These are phyloP conservation scores for Cyaniris semiargus DNA, from an alignment of 2,888 invertebrate species.

Conservation along the genomic window DNA sequence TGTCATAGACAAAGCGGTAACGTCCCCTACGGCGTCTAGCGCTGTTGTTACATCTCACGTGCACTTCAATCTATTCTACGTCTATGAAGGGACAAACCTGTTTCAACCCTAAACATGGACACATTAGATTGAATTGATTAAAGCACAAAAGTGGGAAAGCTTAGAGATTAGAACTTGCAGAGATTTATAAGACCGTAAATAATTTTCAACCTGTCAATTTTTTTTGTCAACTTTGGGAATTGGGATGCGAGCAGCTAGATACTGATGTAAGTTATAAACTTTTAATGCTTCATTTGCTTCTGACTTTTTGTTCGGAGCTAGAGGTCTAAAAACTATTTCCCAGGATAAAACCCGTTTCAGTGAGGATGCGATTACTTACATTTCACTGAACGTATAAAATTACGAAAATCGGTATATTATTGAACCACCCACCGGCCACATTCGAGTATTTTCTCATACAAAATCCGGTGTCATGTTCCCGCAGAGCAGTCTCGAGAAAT, in stretches of 20 bases:
- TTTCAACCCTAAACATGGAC: constrained; percentile 48
- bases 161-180: constrained; percentile 4
- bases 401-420: constrained; percentile 57
- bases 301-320: not conserved
- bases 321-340: not conserved
- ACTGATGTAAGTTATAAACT: not conserved
- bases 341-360: constrained; percentile 58
- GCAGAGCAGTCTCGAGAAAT: constrained; percentile 40
- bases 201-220: not conserved
- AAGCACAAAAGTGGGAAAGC: constrained; percentile 17
- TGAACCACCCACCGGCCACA: constrained; percentile 42
- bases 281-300: not conserved
- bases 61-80: constrained; percentile 58
- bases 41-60: constrained; percentile 54
- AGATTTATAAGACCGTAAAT: not conserved
- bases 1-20: constrained; percentile 53
- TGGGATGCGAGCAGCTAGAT: not conserved
- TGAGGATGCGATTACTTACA: constrained; percentile 64
- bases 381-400: constrained; percentile 55
- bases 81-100: constrained; percentile 68
- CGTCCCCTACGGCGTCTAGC: constrained; percentile 49
- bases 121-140: constrained; percentile 21
- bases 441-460: constrained; percentile 51
- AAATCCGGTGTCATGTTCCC: constrained; percentile 63
- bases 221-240: not conserved